phyloP scores from a whole-genome alignment of 2,113 vertebrate genomes.

The Thomomys bottae region DNA sequence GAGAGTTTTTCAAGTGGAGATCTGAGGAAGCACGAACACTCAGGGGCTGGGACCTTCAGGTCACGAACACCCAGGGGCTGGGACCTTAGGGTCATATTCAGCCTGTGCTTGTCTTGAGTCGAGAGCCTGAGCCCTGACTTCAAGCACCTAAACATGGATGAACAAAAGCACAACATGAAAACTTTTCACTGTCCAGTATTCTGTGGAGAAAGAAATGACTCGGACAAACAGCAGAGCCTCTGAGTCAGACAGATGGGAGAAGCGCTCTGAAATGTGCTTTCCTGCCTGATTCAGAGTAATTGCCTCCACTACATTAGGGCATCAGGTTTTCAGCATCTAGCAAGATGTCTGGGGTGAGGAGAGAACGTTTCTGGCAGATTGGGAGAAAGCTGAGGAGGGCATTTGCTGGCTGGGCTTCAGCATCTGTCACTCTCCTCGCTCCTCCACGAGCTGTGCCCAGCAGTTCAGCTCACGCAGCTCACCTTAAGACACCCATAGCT shows the following conservation, averaged over 20 bases:
- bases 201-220: conserved; percentile 27
- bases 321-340: neutral
- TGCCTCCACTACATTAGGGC: conserved; percentile 7
- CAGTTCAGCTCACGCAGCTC: fast-evolving
- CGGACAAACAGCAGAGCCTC: conserved; percentile 3
- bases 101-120: neutral
- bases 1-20: no score
- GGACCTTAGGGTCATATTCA: neutral
- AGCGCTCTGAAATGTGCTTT: neutral
- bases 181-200: neutral
- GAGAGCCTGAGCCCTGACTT: neutral
- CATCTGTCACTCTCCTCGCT: neutral
- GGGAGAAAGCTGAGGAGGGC: conserved; percentile 56
- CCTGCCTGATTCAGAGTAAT: conserved; percentile 10
- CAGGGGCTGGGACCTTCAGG: neutral
- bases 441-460: fast-evolving
- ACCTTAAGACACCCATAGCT: no score
- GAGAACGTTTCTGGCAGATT: neutral
- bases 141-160: neutral
- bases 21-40: neutral
- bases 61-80: neutral
- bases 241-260: conserved; percentile 31
- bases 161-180: neutral
- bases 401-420: conserved; percentile 33
- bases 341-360: neutral